These are phyloP conservation scores for Harpegnathos saltator DNA, from an alignment of 1,140 invertebrate genomes.

Conservation along the genomic window DNA sequence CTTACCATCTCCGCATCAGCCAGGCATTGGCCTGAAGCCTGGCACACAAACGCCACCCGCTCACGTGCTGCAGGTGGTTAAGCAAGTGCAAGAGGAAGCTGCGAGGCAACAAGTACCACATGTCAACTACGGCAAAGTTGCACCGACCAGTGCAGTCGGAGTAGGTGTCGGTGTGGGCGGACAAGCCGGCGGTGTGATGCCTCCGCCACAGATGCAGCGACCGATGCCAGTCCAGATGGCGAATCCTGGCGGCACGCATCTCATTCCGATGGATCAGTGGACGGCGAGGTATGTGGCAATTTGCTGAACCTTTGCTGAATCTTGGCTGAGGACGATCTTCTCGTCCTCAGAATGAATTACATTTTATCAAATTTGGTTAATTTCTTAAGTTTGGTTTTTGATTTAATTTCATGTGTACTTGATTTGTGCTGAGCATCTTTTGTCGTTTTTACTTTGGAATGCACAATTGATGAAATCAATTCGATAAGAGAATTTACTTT, in stretches of 20 bases:
- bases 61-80: conserved; percentile 94
- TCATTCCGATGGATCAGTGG: conserved; percentile 91
- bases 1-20: conserved; percentile 86
- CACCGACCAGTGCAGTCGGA: conserved; percentile 85
- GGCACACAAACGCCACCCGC: conserved; percentile 91
- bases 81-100: conserved; percentile 97
- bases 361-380: too few relatives aligned
- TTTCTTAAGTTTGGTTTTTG: too few relatives aligned
- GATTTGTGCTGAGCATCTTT: too few relatives aligned
- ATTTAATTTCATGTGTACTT: too few relatives aligned
- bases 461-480: too few relatives aligned
- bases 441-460: too few relatives aligned
- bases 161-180: conserved; percentile 84
- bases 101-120: conserved; percentile 93
- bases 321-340: too few relatives aligned
- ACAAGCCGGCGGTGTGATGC: conserved; percentile 87
- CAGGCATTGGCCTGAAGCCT: conserved; percentile 90
- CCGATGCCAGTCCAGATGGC: conserved; percentile 85
- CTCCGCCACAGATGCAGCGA: conserved; percentile 89
- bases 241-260: conserved; percentile 83
- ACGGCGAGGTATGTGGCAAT: conserved; percentile 84
- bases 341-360: too few relatives aligned
- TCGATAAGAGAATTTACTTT: too few relatives aligned
- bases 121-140: conserved; percentile 90
- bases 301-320: conserved; percentile 33